These are phyloP conservation scores for Mallateleia sp. DNA, from an alignment of 2,888 invertebrate species.

Conservation along the genomic window DNA sequence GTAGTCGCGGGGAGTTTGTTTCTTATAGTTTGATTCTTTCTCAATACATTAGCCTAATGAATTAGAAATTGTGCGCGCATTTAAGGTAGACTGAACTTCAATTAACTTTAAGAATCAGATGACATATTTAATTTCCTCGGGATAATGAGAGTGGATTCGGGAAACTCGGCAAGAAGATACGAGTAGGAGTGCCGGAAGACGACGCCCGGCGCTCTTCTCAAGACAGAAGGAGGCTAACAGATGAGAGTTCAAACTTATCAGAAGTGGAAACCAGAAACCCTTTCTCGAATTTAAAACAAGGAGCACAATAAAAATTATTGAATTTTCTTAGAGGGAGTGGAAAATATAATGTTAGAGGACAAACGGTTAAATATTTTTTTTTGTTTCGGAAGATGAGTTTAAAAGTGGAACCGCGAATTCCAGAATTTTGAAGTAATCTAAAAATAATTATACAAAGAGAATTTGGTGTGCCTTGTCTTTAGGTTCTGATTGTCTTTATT, in stretches of 20 bases:
- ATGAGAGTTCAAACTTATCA: constrained; percentile 83
- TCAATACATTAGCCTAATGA: constrained; percentile 84
- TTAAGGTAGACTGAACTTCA: constrained; percentile 82
- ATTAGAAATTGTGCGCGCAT: constrained; percentile 83
- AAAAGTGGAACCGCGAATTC: no score
- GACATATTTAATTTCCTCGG: constrained; percentile 89
- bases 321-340: neutral
- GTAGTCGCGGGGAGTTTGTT: constrained; percentile 18
- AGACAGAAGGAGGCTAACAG: constrained; percentile 70
- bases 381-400: no score
- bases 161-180: constrained; percentile 84
- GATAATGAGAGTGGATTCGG: constrained; percentile 87
- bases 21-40: constrained; percentile 64
- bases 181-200: constrained; percentile 86
- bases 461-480: no score
- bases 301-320: constrained; percentile 34
- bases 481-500: no score
- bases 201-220: constrained; percentile 82
- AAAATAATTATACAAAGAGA: no score
- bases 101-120: constrained; percentile 87
- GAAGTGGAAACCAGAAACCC: constrained; percentile 79
- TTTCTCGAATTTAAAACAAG: constrained; percentile 85
- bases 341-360: neutral
- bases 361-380: no score
- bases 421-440: no score